phyloP scores from a whole-genome alignment of 2,797 vertebrate species.

The Acipenser transmontanus region DNA sequence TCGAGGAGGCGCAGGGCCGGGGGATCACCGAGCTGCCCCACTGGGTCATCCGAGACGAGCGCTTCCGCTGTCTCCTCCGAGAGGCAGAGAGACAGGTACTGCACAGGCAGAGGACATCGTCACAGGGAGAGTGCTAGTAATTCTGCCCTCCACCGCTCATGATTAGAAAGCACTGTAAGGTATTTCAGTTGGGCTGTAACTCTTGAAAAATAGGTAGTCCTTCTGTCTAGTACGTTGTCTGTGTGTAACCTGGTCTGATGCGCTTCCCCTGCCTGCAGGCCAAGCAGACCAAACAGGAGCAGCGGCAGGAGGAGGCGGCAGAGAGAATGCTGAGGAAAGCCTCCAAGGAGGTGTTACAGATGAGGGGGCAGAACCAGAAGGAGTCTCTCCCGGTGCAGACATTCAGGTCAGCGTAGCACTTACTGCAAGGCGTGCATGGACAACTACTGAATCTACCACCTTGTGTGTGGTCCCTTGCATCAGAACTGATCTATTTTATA shows the following conservation, averaged over 20 bases:
- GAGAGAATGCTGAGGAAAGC: slow-evolving; percentile 92
- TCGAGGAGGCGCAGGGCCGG: slow-evolving; percentile 78
- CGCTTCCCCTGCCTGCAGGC: slow-evolving; percentile 54
- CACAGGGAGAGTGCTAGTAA: slow-evolving; percentile 6
- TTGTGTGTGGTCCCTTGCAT: too few species aligned
- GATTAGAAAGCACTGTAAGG: too few species aligned
- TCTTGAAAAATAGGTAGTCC: too few species aligned
- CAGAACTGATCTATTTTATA: too few species aligned
- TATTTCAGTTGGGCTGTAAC: too few species aligned
- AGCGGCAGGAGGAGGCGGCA: slow-evolving; percentile 86
- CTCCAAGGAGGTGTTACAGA: slow-evolving; percentile 88
- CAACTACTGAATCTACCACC: too few species aligned
- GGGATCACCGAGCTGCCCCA: slow-evolving; percentile 76
- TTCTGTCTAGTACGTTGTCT: too few species aligned
- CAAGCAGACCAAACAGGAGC: slow-evolving; percentile 86
- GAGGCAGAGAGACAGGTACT: slow-evolving; percentile 92
- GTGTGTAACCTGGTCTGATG: background rate
- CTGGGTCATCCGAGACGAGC: slow-evolving; percentile 87
- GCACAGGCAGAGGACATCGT: slow-evolving; percentile 33
- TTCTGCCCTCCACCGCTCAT: too few species aligned
- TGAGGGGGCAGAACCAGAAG: slow-evolving; percentile 89
- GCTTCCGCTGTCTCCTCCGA: slow-evolving; percentile 78
- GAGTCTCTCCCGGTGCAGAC: slow-evolving; percentile 95
- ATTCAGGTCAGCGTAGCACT: slow-evolving; percentile 68
- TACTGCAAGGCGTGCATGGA: too few species aligned